These are phyloP conservation scores for Scopus umbretta DNA, from an alignment of 2,113 vertebrate species.

Conservation along the genomic window DNA sequence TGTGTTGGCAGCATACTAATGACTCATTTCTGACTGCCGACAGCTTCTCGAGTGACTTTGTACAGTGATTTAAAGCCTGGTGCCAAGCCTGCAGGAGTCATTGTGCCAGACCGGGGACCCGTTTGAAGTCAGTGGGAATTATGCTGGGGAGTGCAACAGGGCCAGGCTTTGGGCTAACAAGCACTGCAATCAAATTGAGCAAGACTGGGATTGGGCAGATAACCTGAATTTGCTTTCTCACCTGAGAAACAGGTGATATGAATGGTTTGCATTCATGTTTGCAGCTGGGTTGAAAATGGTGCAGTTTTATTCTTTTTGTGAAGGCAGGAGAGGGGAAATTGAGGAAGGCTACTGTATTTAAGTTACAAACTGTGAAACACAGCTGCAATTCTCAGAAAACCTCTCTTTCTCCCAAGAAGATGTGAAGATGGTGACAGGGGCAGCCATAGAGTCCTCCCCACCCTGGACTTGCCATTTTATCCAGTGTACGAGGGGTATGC, in stretches of 20 bases:
- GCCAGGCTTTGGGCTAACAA: neutral
- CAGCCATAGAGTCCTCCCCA: neutral
- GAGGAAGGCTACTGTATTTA: neutral
- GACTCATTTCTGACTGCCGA: slow-evolving; percentile 63
- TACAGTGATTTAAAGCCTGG: neutral
- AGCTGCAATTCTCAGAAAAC: neutral
- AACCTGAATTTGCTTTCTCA: neutral
- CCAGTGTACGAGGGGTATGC: rapidly evolving
- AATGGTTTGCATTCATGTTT: neutral
- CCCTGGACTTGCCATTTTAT: neutral
- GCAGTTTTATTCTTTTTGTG: neutral
- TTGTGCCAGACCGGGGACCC: neutral
- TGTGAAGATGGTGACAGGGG: neutral
- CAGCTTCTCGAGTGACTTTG: slow-evolving; percentile 46
- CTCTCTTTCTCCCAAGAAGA: neutral
- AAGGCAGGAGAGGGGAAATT: neutral
- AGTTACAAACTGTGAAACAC: neutral
- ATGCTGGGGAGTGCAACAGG: neutral
- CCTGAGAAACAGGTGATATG: neutral
- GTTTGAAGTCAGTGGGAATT: neutral
- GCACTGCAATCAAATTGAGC: neutral
- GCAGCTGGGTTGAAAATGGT: neutral
- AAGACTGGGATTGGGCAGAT: neutral
- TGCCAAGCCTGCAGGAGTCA: neutral
- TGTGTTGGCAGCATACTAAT: slow-evolving; percentile 66